A percentile compares a stretch with the other conserved stretches of the same genome.
phyloP scores from a whole-genome alignment of 2,113 vertebrate genomes.

The Glareola pratincola region DNA sequence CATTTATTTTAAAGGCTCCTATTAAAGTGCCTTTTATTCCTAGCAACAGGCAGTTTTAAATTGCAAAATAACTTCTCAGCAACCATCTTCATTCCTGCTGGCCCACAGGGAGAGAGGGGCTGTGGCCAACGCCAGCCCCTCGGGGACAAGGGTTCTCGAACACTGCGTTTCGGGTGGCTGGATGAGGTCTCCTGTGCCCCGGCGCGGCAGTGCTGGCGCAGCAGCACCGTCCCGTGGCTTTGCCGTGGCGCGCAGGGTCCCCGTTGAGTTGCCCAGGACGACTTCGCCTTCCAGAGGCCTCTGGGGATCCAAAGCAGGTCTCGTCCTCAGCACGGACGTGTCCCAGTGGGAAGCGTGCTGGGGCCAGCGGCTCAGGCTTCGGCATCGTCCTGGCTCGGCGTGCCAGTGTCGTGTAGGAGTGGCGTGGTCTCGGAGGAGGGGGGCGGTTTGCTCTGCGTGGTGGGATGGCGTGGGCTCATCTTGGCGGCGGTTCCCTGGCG shows the following conservation, averaged over 20 bases:
- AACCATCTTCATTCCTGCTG: not conserved
- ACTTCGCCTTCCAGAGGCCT: not conserved
- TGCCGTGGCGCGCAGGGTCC: not conserved
- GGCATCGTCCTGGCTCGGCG: fast-evolving
- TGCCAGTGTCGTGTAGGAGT: not conserved
- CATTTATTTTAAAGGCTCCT: conserved; percentile 27
- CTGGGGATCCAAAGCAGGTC: not conserved
- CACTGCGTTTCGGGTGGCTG: not conserved
- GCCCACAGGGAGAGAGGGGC: not conserved
- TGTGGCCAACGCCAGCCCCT: not conserved
- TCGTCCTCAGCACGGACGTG: fast-evolving
- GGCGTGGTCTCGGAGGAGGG: not conserved
- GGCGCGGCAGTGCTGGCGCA: not conserved
- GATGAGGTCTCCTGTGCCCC: not conserved
- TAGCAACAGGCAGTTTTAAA: not conserved
- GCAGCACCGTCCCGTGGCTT: not conserved
- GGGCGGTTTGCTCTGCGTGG: not conserved
- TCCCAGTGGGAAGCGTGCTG: fast-evolving
- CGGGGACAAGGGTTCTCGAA: not conserved
- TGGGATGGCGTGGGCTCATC: not conserved
- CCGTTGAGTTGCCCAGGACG: fast-evolving
- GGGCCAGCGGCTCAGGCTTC: not conserved
- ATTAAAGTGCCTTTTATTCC: conserved; percentile 13
- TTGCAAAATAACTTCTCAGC: not conserved
- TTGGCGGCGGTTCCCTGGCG: not conserved